phyloP scores from a whole-genome alignment of 2,888 invertebrate genomes.

The Cyclophora albipunctata region DNA sequence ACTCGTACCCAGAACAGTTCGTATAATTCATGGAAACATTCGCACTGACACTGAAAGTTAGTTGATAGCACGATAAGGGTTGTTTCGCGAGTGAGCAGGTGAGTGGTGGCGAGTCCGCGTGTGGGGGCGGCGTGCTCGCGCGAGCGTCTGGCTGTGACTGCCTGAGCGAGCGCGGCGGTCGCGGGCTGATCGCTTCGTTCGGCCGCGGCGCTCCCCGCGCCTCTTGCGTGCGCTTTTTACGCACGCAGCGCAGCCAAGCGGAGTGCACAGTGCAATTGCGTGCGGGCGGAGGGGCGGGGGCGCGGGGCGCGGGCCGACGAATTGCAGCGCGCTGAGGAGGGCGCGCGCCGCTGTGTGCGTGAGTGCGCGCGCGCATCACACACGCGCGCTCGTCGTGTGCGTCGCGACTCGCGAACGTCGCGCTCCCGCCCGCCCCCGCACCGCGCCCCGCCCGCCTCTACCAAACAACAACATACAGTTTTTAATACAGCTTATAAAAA shows the following conservation, averaged over 20 bases:
- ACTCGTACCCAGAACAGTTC: slow-evolving; percentile 23
- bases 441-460: slow-evolving; percentile 24
- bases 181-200: slow-evolving; percentile 26
- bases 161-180: slow-evolving; percentile 26
- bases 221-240: slow-evolving; percentile 74
- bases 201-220: slow-evolving; percentile 49
- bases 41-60: slow-evolving; percentile 57
- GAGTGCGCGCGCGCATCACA: slow-evolving; percentile 53
- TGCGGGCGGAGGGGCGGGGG: slow-evolving; percentile 54
- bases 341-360: slow-evolving; percentile 54
- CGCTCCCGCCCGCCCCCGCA: too few relatives aligned
- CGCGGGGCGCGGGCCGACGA: slow-evolving; percentile 55
- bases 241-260: slow-evolving; percentile 59
- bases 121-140: slow-evolving; percentile 68
- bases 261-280: slow-evolving; percentile 73
- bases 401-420: slow-evolving; percentile 22
- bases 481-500: slow-evolving; percentile 65
- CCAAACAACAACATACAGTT: slow-evolving; percentile 57
- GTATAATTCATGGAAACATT: slow-evolving; percentile 38
- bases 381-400: slow-evolving; percentile 25
- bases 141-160: slow-evolving; percentile 69
- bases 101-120: slow-evolving; percentile 40
- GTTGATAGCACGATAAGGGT: slow-evolving; percentile 55
- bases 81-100: slow-evolving; percentile 44
- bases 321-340: slow-evolving; percentile 71